Conservation (phyloP, 2,113 vertebrate genomes). For the Ondatra zibethicus region DNA sequence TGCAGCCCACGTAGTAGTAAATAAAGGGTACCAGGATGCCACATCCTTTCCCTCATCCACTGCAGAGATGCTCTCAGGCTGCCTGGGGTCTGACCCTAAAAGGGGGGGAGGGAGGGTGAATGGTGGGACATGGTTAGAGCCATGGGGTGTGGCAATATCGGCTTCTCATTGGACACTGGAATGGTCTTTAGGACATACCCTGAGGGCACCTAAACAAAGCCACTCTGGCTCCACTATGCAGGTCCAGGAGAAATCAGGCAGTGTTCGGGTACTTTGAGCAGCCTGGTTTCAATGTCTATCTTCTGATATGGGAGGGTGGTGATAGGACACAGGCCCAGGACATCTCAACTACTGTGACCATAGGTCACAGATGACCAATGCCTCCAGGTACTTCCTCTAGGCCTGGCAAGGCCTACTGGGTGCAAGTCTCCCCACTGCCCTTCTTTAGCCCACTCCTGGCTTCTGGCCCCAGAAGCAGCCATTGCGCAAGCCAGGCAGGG, state of each 20-base stretch:
- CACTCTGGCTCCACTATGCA: background rate
- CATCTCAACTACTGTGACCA: background rate
- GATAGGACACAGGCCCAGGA: background rate
- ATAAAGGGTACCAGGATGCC: too few relatives aligned
- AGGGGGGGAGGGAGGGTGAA: too few relatives aligned
- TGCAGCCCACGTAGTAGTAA: background rate
- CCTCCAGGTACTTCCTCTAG: background rate
- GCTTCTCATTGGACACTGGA: background rate
- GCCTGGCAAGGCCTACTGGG: background rate
- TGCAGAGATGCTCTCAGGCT: background rate
- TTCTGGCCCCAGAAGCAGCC: background rate
- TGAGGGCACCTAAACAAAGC: background rate
- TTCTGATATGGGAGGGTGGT: rapidly evolving
- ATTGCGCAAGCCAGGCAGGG: background rate
- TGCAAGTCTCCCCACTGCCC: background rate
- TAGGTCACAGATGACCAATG: background rate
- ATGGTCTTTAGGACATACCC: background rate
- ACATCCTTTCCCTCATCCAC: rapidly evolving
- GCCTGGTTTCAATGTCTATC: background rate
- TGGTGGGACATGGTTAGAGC: too few relatives aligned
- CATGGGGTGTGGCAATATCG: too few relatives aligned
- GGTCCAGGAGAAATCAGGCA: background rate
- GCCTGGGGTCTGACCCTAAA: background rate
- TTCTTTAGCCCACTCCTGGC: background rate
- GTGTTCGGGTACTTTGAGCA: background rate